Evolutionary conservation across 2,113 vertebrate genomes (phyloP), one percentile per base, ranked within the genome.

Genomic region (Toxotes chatareus): DNA sequence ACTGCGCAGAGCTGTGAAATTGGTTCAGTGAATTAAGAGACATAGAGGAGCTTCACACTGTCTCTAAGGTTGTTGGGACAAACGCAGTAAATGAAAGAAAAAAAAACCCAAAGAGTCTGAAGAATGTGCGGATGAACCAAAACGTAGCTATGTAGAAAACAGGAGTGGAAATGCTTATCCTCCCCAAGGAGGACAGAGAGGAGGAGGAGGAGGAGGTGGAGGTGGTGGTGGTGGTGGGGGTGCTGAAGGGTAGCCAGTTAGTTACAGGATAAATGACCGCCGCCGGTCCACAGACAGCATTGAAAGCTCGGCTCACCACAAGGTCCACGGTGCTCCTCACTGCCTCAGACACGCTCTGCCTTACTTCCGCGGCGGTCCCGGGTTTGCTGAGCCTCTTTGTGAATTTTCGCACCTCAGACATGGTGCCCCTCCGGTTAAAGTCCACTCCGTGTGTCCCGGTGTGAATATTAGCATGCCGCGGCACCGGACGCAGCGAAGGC

Each of bases 341-440:
- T 40, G 96, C 96, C 91, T 96, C 97, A 14, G 96, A 97, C 66
- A 97, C 97, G 90, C 96, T 98, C 91, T 97, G 97, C 51, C 97
- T 79, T 53, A 98, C 95, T 90, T 97, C 97, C 56, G 97, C 97
- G 4, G 97, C 97, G 13, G 97, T 98, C 69, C 97, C 97, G 0
- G 96, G 97, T 82, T 97, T 97, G 94, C 97, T 98, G 38, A 98
- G 83, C 91, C 96, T 88, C 89, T 98, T 97, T 34, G 97, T 97
- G 86, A 96, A 96, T 94, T 95, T 96, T 65, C 97, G 95, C 55
- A 97, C 97, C 88, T 98, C 97, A 1, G 96, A 94, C 97, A 97
- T 97, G 0, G 76, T 38, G 84, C n/a, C 3, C 0, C 75, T 64
- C 53, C 4, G 57, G 16, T 57, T 63, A 40, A 40, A 83, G 71